phyloP scores from a whole-genome alignment of 2,888 invertebrate genomes.

The Eucriotettix oculatus region DNA sequence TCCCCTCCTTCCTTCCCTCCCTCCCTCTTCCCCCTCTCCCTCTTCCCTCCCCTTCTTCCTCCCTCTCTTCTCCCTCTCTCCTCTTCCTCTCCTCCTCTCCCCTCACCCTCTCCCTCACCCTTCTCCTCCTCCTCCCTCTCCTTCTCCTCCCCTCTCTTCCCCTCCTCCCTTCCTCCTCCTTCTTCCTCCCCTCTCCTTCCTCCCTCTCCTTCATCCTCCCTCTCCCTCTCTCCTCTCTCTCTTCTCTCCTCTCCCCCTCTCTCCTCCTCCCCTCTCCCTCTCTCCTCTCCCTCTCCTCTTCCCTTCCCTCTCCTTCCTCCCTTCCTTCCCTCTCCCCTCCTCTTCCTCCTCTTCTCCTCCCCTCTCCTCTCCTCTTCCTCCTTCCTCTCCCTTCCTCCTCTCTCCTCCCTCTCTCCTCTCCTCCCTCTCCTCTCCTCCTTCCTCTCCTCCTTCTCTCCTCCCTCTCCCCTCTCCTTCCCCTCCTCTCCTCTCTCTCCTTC shows the following conservation, averaged over 20 bases:
- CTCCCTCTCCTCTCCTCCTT: not conserved
- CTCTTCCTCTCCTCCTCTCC: not conserved
- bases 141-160: not conserved
- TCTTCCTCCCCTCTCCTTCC: not conserved
- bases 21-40: no score
- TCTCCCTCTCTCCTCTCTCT: not conserved
- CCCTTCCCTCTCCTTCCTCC: no score
- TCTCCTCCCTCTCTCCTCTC: not conserved
- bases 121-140: not conserved
- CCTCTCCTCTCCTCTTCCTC: not conserved
- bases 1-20: no score
- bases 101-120: not conserved
- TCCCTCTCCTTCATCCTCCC: not conserved
- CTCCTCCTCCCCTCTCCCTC: no score
- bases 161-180: no score
- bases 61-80: not conserved
- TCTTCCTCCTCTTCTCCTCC: not conserved
- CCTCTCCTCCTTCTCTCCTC: not conserved
- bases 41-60: not conserved
- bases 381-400: not conserved
- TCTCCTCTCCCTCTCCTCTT: no score
- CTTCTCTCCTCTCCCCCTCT: not conserved
- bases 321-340: no score
- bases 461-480: not conserved
- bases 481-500: not conserved